These are phyloP conservation scores for Agonum fuliginosum DNA, from an alignment of 2,888 invertebrate species.

Conservation along the genomic window DNA sequence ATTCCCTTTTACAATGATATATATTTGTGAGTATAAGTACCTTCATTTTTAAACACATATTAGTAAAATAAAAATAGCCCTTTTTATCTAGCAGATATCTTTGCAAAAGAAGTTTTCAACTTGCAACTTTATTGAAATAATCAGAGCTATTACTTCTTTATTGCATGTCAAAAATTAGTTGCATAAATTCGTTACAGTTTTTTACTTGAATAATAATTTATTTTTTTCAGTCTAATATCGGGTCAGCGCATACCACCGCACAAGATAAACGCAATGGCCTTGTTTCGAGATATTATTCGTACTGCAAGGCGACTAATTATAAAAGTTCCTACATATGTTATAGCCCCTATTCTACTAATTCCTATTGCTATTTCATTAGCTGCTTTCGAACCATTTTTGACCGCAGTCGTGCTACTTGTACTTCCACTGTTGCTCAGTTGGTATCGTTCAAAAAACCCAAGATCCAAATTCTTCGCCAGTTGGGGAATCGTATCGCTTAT, in stretches of 20 bases:
- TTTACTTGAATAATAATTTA: neutral
- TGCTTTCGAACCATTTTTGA: constrained; percentile 71
- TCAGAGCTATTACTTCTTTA: too few species aligned
- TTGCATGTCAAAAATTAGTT: too few species aligned
- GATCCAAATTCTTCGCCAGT: constrained; percentile 84
- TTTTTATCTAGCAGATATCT: too few species aligned
- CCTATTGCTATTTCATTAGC: constrained; percentile 73
- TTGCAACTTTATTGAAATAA: too few species aligned
- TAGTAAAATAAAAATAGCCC: too few species aligned
- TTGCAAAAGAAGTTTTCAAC: too few species aligned
- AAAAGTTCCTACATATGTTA: constrained; percentile 74
- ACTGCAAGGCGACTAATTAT: constrained; percentile 78
- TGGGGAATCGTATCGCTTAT: constrained; percentile 84
- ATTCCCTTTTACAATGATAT: too few species aligned
- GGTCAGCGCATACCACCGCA: constrained; percentile 68
- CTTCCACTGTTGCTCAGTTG: constrained; percentile 48
- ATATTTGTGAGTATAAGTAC: too few species aligned
- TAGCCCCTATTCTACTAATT: constrained; percentile 74
- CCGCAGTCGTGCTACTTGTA: constrained; percentile 62
- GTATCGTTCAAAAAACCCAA: constrained; percentile 65
- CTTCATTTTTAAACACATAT: too few species aligned
- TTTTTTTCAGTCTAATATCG: constrained; percentile 71
- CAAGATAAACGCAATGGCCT: constrained; percentile 71
- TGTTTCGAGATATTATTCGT: constrained; percentile 75
- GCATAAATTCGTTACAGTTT: too few species aligned